These are phyloP conservation scores for Cyclophora punctaria DNA, from an alignment of 2,888 invertebrate species.

Conservation along the genomic window DNA sequence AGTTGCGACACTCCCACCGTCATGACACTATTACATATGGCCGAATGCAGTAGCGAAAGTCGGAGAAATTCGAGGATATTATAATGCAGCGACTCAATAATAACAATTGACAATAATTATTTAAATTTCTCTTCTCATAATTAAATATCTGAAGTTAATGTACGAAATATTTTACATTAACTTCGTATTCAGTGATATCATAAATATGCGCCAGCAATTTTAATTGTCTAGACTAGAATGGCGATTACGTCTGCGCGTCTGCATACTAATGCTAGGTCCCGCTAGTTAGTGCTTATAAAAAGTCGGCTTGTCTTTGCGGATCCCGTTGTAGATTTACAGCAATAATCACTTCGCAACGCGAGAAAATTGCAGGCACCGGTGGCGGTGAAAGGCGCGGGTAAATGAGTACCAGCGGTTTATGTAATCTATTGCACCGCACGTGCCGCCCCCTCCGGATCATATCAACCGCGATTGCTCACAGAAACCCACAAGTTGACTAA, in stretches of 20 bases:
- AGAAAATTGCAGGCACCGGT: constrained; percentile 50
- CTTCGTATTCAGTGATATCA: too few species aligned
- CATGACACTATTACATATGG: constrained; percentile 36
- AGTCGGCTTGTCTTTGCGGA: constrained; percentile 18
- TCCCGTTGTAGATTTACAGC: constrained; percentile 43
- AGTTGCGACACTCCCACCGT: constrained; percentile 13
- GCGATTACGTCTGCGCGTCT: constrained; percentile 12
- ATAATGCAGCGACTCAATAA: too few species aligned
- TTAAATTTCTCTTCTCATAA: too few species aligned
- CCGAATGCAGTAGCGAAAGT: constrained; percentile 41
- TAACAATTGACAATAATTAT: too few species aligned
- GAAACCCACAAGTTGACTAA: too few species aligned
- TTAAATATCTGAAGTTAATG: too few species aligned
- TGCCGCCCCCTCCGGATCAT: constrained; percentile 14
- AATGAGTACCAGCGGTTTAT: constrained; percentile 38
- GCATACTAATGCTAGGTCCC: constrained; percentile 3
- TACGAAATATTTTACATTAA: too few species aligned
- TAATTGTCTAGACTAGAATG: constrained; percentile 14
- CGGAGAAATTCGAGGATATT: constrained; percentile 42
- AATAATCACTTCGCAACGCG: constrained; percentile 38
- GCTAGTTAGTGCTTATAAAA: constrained; percentile 10
- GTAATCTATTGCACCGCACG: constrained; percentile 37
- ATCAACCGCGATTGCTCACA: too few species aligned
- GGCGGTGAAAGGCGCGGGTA: constrained; percentile 50
- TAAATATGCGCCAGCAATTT: constrained; percentile 3